Evolutionary conservation across 2,888 invertebrate genomes (phyloP), one percentile per base, ranked within the genome.

Genomic region (Tenthredo notha): DNA sequence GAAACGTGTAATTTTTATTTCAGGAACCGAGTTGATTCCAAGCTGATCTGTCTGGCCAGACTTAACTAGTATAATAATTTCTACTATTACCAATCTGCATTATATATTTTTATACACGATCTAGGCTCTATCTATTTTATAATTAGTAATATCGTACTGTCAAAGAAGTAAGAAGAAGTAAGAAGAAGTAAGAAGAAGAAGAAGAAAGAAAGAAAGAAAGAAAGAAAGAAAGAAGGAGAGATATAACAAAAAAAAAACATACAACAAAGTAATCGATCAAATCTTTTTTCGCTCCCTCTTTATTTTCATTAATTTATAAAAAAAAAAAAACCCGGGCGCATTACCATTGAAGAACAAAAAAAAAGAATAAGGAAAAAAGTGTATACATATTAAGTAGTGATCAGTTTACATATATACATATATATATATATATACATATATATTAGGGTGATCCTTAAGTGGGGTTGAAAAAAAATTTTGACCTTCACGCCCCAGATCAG

Each of bases 1-100:
- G 29, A 77, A 77, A 54, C 25, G 18, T 54, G 18, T 85, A 78
- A 18, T 77, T 86, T 72, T 87, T 86, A 88, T 91, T 91, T 37
- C 90, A 91, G 91, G 91, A 86, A 91, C 91, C 80, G 91, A 91
- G 87, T 87, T 91, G 86, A 90, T 91, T 80, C 91, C 90, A 80
- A 91, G 91, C 87, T 90, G 91, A 89, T 90, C 89, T 87, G 90
- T 85, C 33, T 29, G 80, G 80, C 80, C 37, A 50, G 67, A 83
- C 67, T 83, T 67, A 47, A 67, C 65, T 83, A 80, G 50, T 77
- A 54, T 77, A 50, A 77, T 77, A 33, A 77, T 21, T 43, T 74
- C 72, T 74, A 80, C 61, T 21, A 21, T 43, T 83, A 47, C 43
- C 83, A 70, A 83, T 80, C 83, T 58, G 61, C 83, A 47, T 83